These are phyloP conservation scores for Saccopteryx bilineata DNA, from an alignment of 2,113 vertebrate genomes.

Conservation along the genomic window DNA sequence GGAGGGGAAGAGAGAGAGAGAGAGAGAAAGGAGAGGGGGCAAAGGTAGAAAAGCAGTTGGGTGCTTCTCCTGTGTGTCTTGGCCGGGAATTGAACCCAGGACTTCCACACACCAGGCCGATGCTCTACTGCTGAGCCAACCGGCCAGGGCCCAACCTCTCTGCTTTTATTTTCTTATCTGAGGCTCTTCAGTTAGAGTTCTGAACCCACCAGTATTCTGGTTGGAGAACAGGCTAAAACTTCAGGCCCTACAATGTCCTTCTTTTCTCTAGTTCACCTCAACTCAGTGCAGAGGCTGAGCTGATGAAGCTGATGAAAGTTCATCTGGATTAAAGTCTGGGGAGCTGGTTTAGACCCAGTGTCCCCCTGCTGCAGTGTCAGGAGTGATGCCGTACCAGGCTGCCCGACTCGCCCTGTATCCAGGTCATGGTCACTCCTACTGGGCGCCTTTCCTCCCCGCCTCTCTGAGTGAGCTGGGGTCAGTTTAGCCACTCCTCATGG, in stretches of 20 bases:
- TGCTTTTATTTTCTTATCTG: not conserved
- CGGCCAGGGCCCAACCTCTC: not conserved
- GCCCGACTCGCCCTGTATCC: not conserved
- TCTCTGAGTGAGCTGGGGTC: not conserved
- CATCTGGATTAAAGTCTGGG: not conserved
- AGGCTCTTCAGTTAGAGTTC: conserved; percentile 5
- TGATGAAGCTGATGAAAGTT: not conserved
- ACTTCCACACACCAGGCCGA: too few species aligned
- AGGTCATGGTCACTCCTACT: not conserved
- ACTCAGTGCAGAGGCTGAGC: not conserved
- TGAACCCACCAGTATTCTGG: not conserved
- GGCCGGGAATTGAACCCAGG: too few species aligned
- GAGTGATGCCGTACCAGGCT: not conserved
- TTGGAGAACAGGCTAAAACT: not conserved
- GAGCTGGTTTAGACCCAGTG: not conserved
- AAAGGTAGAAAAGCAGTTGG: too few species aligned
- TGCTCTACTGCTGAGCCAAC: too few species aligned
- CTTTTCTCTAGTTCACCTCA: not conserved
- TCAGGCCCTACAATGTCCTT: not conserved
- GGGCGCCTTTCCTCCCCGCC: not conserved
- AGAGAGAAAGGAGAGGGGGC: too few species aligned
- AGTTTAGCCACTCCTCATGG: not conserved
- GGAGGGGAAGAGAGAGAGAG: too few species aligned
- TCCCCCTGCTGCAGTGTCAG: not conserved
- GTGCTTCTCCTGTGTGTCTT: too few species aligned